Percentiles rank a stretch among this genome's conserved stretches.
Conservation (phyloP, 1,140 invertebrate species). For the Phthorimaea operculella region DNA sequence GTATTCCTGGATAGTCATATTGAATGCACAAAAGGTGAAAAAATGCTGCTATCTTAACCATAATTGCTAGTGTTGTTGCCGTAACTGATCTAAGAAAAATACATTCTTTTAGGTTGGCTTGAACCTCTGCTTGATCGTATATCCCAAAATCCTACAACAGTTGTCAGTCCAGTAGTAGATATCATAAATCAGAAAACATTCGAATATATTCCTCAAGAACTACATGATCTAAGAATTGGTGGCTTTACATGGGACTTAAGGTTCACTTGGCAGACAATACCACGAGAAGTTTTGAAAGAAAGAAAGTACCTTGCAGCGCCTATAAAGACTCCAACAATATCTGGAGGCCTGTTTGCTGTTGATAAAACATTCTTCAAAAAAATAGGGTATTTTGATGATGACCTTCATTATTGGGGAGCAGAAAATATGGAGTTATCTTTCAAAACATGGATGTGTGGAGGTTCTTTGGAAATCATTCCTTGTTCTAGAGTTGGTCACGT, state of each 20-base stretch:
- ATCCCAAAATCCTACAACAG: conserved; percentile 79
- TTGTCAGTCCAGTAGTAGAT: conserved; percentile 89
- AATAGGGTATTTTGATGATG: conserved; percentile 86
- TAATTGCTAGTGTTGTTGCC: too few relatives aligned
- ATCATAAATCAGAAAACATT: conserved; percentile 78
- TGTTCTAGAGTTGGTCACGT: conserved; percentile 97
- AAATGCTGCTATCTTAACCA: too few relatives aligned
- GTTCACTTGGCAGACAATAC: conserved; percentile 24
- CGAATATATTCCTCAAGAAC: conserved; percentile 30
- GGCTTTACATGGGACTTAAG: conserved; percentile 24
- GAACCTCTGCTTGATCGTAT: conserved; percentile 92
- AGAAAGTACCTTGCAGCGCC: conserved; percentile 14
- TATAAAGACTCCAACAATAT: conserved; percentile 81
- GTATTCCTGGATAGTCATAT: conserved; percentile 36
- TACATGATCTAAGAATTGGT: conserved; percentile 23
- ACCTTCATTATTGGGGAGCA: conserved; percentile 83
- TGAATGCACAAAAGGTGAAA: conserved; percentile 31
- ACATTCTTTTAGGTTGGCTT: conserved; percentile 78
- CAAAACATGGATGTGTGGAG: conserved; percentile 96
- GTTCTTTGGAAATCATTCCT: conserved; percentile 89
- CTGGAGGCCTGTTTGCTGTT: conserved; percentile 92
- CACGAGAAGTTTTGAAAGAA: conserved; percentile 7
- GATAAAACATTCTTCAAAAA: conserved; percentile 86
- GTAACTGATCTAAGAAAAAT: neutral
- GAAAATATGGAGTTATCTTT: conserved; percentile 96